phyloP scores from a whole-genome alignment of 2,797 vertebrate species.

The Brachyalestes nurse region DNA sequence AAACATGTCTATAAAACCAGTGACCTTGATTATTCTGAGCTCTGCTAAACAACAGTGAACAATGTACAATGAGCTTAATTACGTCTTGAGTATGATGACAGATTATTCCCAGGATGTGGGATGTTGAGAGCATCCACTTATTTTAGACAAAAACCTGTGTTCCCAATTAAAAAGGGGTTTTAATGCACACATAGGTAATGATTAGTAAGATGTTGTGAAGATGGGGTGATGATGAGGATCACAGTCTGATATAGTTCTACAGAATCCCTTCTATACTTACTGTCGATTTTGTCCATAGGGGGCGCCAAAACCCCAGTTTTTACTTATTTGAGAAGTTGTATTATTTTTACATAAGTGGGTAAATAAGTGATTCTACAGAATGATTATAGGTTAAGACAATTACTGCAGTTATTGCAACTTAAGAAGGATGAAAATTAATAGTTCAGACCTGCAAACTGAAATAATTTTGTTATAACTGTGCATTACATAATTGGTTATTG shows the following conservation, averaged over 20 bases:
- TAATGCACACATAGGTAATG: neutral
- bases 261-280: neutral
- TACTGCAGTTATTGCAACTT: neutral
- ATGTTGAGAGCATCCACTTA: too few relatives aligned
- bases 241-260: neutral
- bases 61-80: too few relatives aligned
- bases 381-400: neutral
- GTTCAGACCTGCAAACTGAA: neutral
- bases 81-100: too few relatives aligned
- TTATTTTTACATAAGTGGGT: neutral
- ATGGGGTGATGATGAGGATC: neutral
- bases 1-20: too few relatives aligned
- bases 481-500: too few relatives aligned
- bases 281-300: neutral
- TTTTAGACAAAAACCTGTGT: too few relatives aligned
- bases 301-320: neutral
- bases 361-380: neutral
- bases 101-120: too few relatives aligned
- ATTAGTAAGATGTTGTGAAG: slow-evolving; percentile 10
- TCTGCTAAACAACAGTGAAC: too few relatives aligned
- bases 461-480: neutral
- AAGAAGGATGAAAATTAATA: neutral
- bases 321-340: neutral
- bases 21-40: too few relatives aligned
- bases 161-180: too few relatives aligned